Percentiles rank a stretch among this genome's conserved stretches.
phyloP scores from a whole-genome alignment of 1,140 invertebrate genomes.

The Dysdera silvatica region DNA sequence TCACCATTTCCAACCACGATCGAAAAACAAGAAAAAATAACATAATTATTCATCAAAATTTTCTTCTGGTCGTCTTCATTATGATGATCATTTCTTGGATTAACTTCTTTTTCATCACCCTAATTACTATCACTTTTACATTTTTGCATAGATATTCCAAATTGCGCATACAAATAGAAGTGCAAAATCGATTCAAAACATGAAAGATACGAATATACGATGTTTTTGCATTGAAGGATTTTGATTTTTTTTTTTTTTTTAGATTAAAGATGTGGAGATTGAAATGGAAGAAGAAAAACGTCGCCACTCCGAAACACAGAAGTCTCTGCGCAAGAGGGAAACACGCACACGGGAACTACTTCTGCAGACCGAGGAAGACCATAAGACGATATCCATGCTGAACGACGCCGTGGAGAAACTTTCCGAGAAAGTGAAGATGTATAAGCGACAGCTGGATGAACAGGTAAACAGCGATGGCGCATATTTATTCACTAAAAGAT shows the following conservation, averaged over 20 bases:
- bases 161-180: too few relatives aligned
- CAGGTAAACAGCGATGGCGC: conserved; percentile 50
- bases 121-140: too few relatives aligned
- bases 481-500: not conserved
- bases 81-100: too few relatives aligned
- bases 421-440: conserved; percentile 77
- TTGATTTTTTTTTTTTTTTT: not conserved
- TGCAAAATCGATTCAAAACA: not conserved
- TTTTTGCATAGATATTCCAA: too few relatives aligned
- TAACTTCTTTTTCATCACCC: too few relatives aligned
- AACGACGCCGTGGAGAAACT: conserved; percentile 82
- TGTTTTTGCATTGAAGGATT: not conserved
- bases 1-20: too few relatives aligned
- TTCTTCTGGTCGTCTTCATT: too few relatives aligned
- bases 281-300: conserved; percentile 93
- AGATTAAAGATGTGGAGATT: conserved; percentile 81
- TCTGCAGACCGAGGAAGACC: conserved; percentile 85
- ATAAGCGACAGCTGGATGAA: conserved; percentile 91
- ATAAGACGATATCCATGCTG: conserved; percentile 82
- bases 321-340: conserved; percentile 95
- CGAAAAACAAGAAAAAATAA: too few relatives aligned
- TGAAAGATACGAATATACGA: not conserved
- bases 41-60: too few relatives aligned
- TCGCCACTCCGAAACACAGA: conserved; percentile 89
- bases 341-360: conserved; percentile 86